These are phyloP conservation scores for Gobio gobio DNA, from an alignment of 2,113 vertebrate species.

Conservation along the genomic window DNA sequence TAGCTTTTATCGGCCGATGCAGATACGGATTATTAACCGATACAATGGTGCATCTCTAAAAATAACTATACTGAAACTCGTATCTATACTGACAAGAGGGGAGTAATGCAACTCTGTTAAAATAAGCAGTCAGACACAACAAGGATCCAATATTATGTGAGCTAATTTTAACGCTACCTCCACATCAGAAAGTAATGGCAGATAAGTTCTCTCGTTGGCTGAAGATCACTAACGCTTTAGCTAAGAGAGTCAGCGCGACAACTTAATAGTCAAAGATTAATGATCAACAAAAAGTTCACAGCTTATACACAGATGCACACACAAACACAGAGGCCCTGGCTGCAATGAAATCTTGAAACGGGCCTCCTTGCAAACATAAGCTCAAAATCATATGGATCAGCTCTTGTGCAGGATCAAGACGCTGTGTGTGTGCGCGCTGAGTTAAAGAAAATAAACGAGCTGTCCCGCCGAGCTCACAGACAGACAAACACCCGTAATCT, in stretches of 20 bases:
- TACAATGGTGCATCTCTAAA: not conserved
- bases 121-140: not conserved
- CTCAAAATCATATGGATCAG: conserved; percentile 8
- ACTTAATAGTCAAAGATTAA: conserved; percentile 1
- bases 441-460: conserved; percentile 71
- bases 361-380: conserved; percentile 18
- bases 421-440: conserved; percentile 48
- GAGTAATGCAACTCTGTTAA: not conserved
- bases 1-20: too few species aligned
- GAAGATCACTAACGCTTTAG: not conserved
- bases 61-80: not conserved
- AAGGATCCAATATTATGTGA: not conserved
- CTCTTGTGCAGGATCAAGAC: conserved; percentile 49
- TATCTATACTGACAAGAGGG: not conserved
- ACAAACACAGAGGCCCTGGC: not conserved
- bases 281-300: conserved; percentile 3
- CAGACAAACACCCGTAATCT: conserved; percentile 61
- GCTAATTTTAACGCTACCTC: not conserved
- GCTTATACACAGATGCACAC: conserved; percentile 17
- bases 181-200: conserved; percentile 6
- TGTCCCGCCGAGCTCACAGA: conserved; percentile 57
- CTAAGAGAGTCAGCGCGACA: not conserved
- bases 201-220: conserved; percentile 8
- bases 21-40: too few species aligned
- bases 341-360: not conserved